These are phyloP conservation scores for Buceros bicornis DNA, from an alignment of 2,797 vertebrate species.

Conservation along the genomic window DNA sequence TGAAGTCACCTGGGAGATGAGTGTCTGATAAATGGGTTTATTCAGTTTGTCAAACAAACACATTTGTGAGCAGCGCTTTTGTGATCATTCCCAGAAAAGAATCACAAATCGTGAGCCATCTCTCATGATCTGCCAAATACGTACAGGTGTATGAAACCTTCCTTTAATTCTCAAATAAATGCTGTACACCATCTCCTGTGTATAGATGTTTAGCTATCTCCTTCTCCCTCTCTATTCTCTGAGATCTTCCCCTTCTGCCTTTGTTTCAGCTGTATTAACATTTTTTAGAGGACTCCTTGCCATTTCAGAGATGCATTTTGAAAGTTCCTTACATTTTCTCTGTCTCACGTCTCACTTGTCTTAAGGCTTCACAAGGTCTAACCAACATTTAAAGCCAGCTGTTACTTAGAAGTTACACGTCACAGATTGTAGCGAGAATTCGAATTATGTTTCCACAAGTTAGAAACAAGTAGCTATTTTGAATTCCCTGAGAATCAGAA, in stretches of 20 bases:
- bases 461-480: neutral
- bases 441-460: neutral
- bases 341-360: neutral
- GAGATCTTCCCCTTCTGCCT: neutral
- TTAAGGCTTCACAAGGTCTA: neutral
- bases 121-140: neutral
- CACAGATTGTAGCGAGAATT: neutral
- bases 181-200: neutral
- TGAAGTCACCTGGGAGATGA: constrained; percentile 34
- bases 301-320: neutral
- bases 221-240: neutral
- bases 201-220: neutral
- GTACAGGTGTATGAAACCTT: neutral
- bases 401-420: neutral
- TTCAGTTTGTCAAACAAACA: neutral
- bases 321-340: neutral
- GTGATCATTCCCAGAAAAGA: neutral
- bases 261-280: neutral
- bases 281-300: neutral
- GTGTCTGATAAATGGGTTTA: neutral
- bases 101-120: neutral
- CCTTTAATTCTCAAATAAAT: neutral
- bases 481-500: neutral
- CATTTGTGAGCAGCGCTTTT: neutral
- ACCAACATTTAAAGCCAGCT: neutral